phyloP scores from a whole-genome alignment of 1,140 invertebrate genomes.

The Vanessa tameamea region DNA sequence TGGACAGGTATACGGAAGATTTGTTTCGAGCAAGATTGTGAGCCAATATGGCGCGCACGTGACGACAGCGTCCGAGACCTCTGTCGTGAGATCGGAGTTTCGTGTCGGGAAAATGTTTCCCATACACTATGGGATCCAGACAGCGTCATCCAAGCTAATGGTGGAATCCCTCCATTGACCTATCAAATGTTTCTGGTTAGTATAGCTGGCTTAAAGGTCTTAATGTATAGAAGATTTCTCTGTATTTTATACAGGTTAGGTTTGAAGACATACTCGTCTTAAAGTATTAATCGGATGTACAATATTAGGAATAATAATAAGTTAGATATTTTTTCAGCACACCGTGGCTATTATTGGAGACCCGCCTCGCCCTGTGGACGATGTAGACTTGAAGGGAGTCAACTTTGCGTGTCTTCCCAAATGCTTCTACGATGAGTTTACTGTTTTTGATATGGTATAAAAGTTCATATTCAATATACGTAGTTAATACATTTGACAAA shows the following conservation, averaged over 20 bases:
- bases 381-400: slow-evolving; percentile 79
- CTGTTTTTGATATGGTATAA: slow-evolving; percentile 74
- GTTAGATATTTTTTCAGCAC: slow-evolving; percentile 73
- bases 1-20: slow-evolving; percentile 75
- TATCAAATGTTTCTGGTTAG: slow-evolving; percentile 87
- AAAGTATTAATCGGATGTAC: too few relatives aligned
- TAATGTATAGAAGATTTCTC: too few relatives aligned
- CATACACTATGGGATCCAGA: slow-evolving; percentile 88
- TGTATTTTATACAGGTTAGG: too few relatives aligned
- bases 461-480: background rate
- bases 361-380: slow-evolving; percentile 82
- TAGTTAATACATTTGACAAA: too few relatives aligned
- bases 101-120: slow-evolving; percentile 83
- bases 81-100: slow-evolving; percentile 82
- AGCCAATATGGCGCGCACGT: slow-evolving; percentile 85
- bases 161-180: slow-evolving; percentile 86
- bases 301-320: background rate
- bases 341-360: slow-evolving; percentile 83
- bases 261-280: too few relatives aligned
- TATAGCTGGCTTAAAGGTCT: slow-evolving; percentile 4
- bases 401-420: slow-evolving; percentile 77
- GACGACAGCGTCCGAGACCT: slow-evolving; percentile 83
- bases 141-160: slow-evolving; percentile 85
- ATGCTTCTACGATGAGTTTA: slow-evolving; percentile 71
- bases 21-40: slow-evolving; percentile 87